Base-by-base conservation (phyloP, 2,113 vertebrate species). In the Leucopsar rothschildi region DNA sequence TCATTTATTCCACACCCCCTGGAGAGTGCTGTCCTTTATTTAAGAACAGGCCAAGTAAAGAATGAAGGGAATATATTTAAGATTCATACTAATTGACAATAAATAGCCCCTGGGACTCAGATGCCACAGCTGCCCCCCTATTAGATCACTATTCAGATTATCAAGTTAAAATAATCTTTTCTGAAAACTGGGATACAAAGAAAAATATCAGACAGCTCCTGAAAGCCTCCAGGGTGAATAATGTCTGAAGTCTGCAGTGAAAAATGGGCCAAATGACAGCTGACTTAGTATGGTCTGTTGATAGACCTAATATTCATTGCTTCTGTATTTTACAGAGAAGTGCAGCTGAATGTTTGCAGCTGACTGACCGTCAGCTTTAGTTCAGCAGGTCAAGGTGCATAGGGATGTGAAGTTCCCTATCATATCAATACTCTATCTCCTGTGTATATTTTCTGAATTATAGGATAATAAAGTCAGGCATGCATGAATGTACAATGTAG, bases 131-230 rank as follows among this genome's bases (percentile, higher is more conserved):
- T 97, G 97, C 93, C 94, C 92, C 91, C 89, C 94, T 96, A 95
- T 98, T 98, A 98, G 97, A 97, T 98, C 97, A 96, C 95, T 95
- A 96, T 97, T 97, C 97, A 97, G 97, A 97, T 98, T 97, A 98
- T 97, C 96, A 97, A 97, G 93, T 97, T 98, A 98, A 97, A 97
- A 97, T 97, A 98, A 98, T 97, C 97, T 94, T 96, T 97, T 97
- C 96, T 98, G 98, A 98, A 98, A 97, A 97, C 95, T 89, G 68
- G 42, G 35, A 90, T 82, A 87, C 68, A 97, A 97, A 97, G 56
- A 1, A 90, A 97, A 89, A 63, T 93, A 98, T 96, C 96, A 98
- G 86, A 90, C 85, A 84, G 91, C 92, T 81, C 91, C 80, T 33
- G 88, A 97, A 95, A 98, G 95, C 93, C 97, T 98, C 90, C 91